Evolutionary conservation across 1,140 invertebrate genomes (phyloP).

Genomic region (Holcopasites calliopsidis): DNA sequence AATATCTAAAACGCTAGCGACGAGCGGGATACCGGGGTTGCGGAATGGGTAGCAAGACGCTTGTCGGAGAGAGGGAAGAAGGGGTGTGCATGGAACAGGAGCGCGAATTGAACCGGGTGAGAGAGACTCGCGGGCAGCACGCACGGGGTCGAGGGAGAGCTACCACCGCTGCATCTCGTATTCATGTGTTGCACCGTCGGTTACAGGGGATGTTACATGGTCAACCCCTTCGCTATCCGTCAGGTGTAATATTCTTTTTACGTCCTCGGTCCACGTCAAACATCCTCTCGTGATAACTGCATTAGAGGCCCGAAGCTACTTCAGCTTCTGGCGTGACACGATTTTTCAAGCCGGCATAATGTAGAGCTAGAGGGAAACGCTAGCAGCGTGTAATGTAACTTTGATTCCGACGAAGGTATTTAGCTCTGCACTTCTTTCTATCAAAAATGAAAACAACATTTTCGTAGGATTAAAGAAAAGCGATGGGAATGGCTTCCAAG

Average conservation of each 20-base stretch:
- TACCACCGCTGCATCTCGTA: constrained; percentile 47
- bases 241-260: constrained; percentile 60
- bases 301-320: constrained; percentile 24
- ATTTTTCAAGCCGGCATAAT: not conserved
- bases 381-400: too few species aligned
- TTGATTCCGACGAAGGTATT: too few species aligned
- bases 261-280: constrained; percentile 41
- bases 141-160: too few species aligned
- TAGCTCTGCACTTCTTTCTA: too few species aligned
- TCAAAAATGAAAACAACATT: too few species aligned
- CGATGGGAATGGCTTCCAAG: too few species aligned
- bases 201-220: constrained; percentile 52
- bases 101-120: not conserved
- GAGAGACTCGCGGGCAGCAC: not conserved
- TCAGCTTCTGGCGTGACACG: not conserved
- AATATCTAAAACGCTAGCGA: constrained; percentile 59
- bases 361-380: not conserved
- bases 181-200: constrained; percentile 54
- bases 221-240: constrained; percentile 46
- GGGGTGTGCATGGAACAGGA: not conserved
- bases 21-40: not conserved
- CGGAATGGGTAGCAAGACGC: not conserved
- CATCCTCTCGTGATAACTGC: constrained; percentile 51
- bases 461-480: too few species aligned
- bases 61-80: not conserved